phyloP scores from a whole-genome alignment of 2,888 invertebrate genomes.

The Dicroscelio sp. region DNA sequence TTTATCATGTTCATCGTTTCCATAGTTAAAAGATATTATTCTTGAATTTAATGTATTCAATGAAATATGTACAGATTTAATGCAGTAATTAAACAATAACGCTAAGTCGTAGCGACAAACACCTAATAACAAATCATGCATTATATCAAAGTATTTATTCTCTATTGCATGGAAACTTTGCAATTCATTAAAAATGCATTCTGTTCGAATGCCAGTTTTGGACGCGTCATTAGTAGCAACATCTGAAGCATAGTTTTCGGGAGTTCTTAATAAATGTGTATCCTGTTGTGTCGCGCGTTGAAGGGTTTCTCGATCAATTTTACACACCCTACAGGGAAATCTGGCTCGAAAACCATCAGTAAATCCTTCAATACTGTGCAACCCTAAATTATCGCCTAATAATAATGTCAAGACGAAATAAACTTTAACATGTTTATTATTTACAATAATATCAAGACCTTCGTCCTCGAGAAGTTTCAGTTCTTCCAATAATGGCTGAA shows the following conservation, averaged over 20 bases:
- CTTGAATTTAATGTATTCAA: slow-evolving; percentile 56
- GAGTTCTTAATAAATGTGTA: background rate
- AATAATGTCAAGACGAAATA: slow-evolving; percentile 23
- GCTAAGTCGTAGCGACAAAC: slow-evolving; percentile 66
- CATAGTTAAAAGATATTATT: slow-evolving; percentile 70
- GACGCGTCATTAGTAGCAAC: background rate
- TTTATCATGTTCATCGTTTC: slow-evolving; percentile 56
- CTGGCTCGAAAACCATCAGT: slow-evolving; percentile 70
- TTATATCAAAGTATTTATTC: slow-evolving; percentile 70
- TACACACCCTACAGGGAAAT: slow-evolving; percentile 71
- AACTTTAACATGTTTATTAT: background rate
- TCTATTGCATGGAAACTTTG: slow-evolving; percentile 61
- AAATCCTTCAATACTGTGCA: slow-evolving; percentile 69
- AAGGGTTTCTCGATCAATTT: background rate
- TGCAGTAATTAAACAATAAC: slow-evolving; percentile 52
- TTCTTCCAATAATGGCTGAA: slow-evolving; percentile 54
- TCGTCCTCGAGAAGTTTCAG: slow-evolving; percentile 60
- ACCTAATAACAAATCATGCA: slow-evolving; percentile 75
- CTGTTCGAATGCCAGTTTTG: slow-evolving; percentile 49
- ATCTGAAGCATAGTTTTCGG: background rate
- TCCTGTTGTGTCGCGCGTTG: background rate
- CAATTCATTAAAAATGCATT: slow-evolving; percentile 73
- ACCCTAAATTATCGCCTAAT: slow-evolving; percentile 53
- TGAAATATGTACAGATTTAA: slow-evolving; percentile 44
- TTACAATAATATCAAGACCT: slow-evolving; percentile 5